Evolutionary conservation across 2,888 invertebrate species (phyloP).

Genomic region (Polyploca ridens): DNA sequence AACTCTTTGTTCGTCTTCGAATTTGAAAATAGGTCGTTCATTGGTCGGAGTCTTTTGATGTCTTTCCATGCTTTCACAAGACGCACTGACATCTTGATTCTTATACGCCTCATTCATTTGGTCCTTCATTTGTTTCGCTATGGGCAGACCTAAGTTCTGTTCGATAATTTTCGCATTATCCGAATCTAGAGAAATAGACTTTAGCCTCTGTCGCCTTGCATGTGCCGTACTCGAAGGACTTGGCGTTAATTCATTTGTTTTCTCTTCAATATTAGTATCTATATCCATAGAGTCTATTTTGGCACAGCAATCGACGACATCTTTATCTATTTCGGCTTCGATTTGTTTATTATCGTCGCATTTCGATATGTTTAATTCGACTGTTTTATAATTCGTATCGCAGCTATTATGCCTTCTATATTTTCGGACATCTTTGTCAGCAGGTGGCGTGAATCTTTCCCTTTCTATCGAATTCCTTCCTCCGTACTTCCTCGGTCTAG

Average conservation of each 20-base stretch:
- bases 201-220: slow-evolving; percentile 77
- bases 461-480: slow-evolving; percentile 76
- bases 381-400: slow-evolving; percentile 72
- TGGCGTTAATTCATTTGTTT: slow-evolving; percentile 53
- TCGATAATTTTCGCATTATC: slow-evolving; percentile 85
- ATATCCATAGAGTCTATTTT: slow-evolving; percentile 65
- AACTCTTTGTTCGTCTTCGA: slow-evolving; percentile 67
- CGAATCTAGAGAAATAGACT: slow-evolving; percentile 84
- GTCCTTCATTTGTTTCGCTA: slow-evolving; percentile 81
- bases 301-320: slow-evolving; percentile 75
- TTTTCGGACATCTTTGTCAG: slow-evolving; percentile 70
- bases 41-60: slow-evolving; percentile 60
- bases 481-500: slow-evolving; percentile 68
- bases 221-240: slow-evolving; percentile 64
- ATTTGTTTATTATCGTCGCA: slow-evolving; percentile 61
- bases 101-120: slow-evolving; percentile 80
- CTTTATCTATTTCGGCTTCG: slow-evolving; percentile 44
- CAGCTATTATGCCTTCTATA: slow-evolving; percentile 77
- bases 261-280: slow-evolving; percentile 57
- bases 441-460: slow-evolving; percentile 73
- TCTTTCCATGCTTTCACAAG: slow-evolving; percentile 73
- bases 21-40: slow-evolving; percentile 72
- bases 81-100: slow-evolving; percentile 71
- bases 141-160: slow-evolving; percentile 82
- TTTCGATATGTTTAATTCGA: slow-evolving; percentile 64